A percentile compares a stretch with the other conserved stretches of the same genome.
These are phyloP conservation scores for Euleptes europaea DNA, from an alignment of 2,113 vertebrate genomes.

Conservation along the genomic window DNA sequence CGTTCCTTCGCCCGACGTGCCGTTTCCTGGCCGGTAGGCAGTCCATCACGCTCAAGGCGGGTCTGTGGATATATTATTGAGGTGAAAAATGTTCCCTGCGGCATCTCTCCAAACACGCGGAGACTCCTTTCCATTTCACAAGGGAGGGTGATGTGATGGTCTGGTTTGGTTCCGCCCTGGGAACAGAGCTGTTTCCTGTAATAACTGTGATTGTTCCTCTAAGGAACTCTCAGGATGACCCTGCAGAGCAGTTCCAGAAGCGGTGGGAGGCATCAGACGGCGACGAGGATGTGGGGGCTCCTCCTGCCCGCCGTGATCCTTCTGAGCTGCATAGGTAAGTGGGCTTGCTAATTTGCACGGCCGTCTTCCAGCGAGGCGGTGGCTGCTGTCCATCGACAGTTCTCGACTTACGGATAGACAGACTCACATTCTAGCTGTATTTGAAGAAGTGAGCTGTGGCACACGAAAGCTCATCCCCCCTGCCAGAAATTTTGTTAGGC, in stretches of 20 bases:
- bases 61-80: too few relatives aligned
- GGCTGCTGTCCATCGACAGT: neutral
- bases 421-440: too few relatives aligned
- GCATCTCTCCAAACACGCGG: too few relatives aligned
- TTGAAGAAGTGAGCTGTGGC: too few relatives aligned
- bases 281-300: neutral
- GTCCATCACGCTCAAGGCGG: neutral
- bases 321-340: neutral
- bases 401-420: too few relatives aligned
- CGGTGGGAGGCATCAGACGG: accelerated
- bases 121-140: neutral
- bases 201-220: neutral
- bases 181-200: neutral
- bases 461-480: too few relatives aligned
- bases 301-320: neutral
- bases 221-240: neutral
- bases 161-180: neutral
- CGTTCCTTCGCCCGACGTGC: neutral
- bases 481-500: too few relatives aligned
- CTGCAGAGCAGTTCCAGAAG: too few relatives aligned
- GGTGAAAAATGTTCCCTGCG: neutral
- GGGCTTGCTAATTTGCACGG: too few relatives aligned
- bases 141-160: too few relatives aligned
- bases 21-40: neutral
- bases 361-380: neutral